These are phyloP conservation scores for Gobio gobio DNA, from an alignment of 2,113 vertebrate genomes.

Conservation along the genomic window DNA sequence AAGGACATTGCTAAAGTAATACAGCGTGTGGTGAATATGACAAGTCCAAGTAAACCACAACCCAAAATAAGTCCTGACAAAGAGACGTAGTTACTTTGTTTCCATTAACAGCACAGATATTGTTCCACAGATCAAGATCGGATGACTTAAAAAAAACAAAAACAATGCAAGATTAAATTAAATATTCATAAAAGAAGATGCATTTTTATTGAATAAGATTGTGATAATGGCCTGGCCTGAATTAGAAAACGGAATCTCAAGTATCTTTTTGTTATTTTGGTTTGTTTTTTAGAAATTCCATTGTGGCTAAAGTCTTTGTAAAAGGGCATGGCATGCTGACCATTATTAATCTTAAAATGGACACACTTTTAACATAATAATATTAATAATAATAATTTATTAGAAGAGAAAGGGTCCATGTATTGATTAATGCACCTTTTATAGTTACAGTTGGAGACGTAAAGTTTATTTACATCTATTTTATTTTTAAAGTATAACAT, in stretches of 20 bases:
- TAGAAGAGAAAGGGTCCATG: not conserved
- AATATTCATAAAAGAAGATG: not conserved
- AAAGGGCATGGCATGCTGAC: not conserved
- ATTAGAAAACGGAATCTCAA: not conserved
- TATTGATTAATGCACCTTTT: no score
- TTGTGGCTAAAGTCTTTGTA: not conserved
- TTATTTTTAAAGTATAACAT: not conserved
- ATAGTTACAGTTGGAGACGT: no score
- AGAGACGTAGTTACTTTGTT: not conserved
- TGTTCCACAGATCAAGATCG: not conserved
- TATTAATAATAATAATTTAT: not conserved
- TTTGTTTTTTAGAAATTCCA: not conserved
- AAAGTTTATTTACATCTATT: not conserved
- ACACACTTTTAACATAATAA: not conserved
- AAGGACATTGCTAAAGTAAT: slow-evolving; percentile 1
- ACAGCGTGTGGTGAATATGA: not conserved
- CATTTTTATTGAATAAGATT: not conserved
- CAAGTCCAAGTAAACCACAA: not conserved
- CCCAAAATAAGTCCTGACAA: slow-evolving; percentile 3
- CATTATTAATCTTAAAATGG: not conserved
- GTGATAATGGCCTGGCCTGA: not conserved
- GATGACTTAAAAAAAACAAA: not conserved
- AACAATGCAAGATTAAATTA: not conserved
- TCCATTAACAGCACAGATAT: not conserved
- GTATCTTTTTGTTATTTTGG: not conserved